Conservation (phyloP, 1,140 invertebrate species). For the Whitmania pigra region DNA sequence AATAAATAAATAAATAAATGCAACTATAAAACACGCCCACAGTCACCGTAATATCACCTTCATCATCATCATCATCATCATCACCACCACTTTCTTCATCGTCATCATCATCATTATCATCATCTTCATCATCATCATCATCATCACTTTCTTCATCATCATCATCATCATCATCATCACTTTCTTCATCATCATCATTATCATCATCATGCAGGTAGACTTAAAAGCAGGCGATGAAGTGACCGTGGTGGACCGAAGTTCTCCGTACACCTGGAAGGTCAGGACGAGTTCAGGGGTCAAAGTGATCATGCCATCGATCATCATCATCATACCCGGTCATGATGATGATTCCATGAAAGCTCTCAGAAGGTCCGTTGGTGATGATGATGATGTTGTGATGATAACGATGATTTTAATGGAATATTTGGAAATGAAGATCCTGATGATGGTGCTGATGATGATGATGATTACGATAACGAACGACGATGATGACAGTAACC, state of each 20-base stretch:
- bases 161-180: not conserved
- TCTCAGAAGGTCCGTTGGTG: not conserved
- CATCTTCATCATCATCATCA: not conserved
- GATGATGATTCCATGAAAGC: conserved; percentile 4
- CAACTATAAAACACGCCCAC: too few species aligned
- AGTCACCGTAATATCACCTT: too few species aligned
- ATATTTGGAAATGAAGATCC: not conserved
- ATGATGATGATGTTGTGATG: not conserved
- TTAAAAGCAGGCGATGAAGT: not conserved
- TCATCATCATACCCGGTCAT: not conserved
- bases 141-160: not conserved
- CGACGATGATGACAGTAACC: not conserved
- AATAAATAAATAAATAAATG: too few species aligned
- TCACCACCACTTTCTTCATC: not conserved
- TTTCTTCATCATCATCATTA: not conserved
- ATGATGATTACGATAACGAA: not conserved
- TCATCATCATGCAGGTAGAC: not conserved
- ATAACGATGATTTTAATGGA: not conserved
- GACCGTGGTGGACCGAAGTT: not conserved
- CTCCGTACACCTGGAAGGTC: not conserved
- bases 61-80: not conserved
- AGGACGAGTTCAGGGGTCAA: not conserved
- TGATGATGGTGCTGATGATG: not conserved
- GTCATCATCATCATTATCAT: not conserved
- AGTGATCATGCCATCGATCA: not conserved